Evolutionary conservation across 2,888 invertebrate genomes (phyloP), one percentile per base, ranked within the genome.

Genomic region (Hemicrepidius hirtus): DNA sequence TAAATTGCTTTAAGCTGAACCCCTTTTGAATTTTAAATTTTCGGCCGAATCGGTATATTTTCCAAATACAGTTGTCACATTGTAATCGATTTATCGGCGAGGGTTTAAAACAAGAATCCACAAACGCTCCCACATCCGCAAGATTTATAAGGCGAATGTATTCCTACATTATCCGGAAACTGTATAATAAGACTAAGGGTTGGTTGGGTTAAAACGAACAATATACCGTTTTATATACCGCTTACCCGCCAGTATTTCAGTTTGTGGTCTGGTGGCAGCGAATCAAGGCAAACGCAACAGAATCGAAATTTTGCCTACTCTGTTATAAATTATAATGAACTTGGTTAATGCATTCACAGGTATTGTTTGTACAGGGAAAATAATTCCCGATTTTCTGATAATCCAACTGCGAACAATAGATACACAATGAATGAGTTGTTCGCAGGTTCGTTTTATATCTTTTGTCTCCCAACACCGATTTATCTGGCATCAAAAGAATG

Each of bases 171-270:
- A 50, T 18, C 46, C 59, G 71, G 65, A 66, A 71, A 50, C 59
- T 65, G 71, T 60, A 59, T 32, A 53, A 28, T 32, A 49, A 46
- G 21, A 10, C 32, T 20, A 50, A 35, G 57, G 66, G 59, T 55
- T 64, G 53, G 63, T 55, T 55, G 16, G 32, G 46, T 59, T 66
- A 70, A 70, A 70, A 49, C 70, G 65, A 66, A 71, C 65, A 71
- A 71, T 65, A 55, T 53, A 28, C 32, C 37, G 60, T 60, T 71
- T 71, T 57, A 66, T 66, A 70, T 41, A 65, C 32, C 50, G 65
- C 64, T 71, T 60, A 71, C 49, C 53, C 65, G 49, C 21, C 49
- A 41, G 44, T 64, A 46, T 64, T 37, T 57, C 53, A 59, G 40
- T 44, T 60, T 28, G 66, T 46, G 41, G 57, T 41, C n/a, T n/a